Evolutionary conservation across 2,888 invertebrate genomes (phyloP).

Genomic region (Griposia aprilina): DNA sequence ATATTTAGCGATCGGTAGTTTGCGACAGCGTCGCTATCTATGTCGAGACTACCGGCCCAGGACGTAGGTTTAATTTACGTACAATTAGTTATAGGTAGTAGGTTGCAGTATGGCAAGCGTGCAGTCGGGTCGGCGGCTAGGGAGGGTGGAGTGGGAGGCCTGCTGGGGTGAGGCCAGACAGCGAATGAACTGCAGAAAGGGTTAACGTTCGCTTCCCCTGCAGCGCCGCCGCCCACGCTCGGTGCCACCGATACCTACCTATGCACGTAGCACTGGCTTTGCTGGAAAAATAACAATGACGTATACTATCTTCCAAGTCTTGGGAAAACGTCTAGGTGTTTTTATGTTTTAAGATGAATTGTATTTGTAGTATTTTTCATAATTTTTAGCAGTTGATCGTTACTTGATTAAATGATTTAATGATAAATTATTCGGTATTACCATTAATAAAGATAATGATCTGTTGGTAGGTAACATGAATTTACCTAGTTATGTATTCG

Average conservation of each 20-base stretch:
- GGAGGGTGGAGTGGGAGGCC: slow-evolving; percentile 80
- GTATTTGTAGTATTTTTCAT: background rate
- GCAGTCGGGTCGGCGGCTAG: slow-evolving; percentile 82
- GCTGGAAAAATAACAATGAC: slow-evolving; percentile 50
- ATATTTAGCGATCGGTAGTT: too few relatives aligned
- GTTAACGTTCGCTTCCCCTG: slow-evolving; percentile 90
- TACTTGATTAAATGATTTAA: background rate
- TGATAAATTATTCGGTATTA: background rate
- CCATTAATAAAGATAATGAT: background rate
- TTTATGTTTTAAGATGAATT: slow-evolving; percentile 5
- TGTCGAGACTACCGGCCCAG: too few relatives aligned
- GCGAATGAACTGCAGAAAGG: slow-evolving; percentile 92
- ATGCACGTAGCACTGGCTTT: slow-evolving; percentile 64
- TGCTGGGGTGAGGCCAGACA: slow-evolving; percentile 91
- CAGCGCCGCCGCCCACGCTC: slow-evolving; percentile 85
- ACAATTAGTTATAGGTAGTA: slow-evolving; percentile 57
- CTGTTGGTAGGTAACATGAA: background rate
- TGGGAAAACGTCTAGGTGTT: slow-evolving; percentile 4
- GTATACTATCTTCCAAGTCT: slow-evolving; percentile 27
- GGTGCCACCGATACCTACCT: slow-evolving; percentile 72
- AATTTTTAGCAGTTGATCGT: background rate
- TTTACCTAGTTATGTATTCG: background rate
- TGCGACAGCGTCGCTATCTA: too few relatives aligned
- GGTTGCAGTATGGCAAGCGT: slow-evolving; percentile 83
- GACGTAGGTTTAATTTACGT: slow-evolving; percentile 34